A percentile compares a stretch with the other conserved stretches of the same genome.
phyloP scores from a whole-genome alignment of 2,797 vertebrate species.

The Ibycter americanus region DNA sequence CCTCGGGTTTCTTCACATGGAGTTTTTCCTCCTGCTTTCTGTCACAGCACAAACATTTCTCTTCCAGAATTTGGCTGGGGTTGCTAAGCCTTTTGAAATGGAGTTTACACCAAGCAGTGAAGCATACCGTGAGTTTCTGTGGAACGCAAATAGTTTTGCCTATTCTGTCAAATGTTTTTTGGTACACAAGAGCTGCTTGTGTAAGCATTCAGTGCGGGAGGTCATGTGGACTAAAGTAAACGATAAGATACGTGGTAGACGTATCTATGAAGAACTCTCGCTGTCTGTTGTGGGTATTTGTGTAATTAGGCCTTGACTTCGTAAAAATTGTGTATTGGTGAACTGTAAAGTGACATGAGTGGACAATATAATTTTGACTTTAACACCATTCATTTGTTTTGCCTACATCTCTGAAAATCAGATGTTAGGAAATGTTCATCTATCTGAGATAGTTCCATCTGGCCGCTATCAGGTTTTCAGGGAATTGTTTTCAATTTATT shows the following conservation, averaged over 20 bases:
- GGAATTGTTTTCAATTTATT: not conserved
- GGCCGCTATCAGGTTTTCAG: not conserved
- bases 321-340: not conserved
- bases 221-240: not conserved
- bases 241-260: no score
- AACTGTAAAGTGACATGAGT: not conserved
- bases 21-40: not conserved
- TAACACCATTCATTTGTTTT: not conserved
- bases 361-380: not conserved
- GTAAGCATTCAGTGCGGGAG: not conserved
- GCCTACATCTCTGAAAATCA: not conserved
- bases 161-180: not conserved
- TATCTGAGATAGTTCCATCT: not conserved
- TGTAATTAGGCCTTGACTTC: not conserved
- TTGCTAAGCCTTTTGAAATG: not conserved
- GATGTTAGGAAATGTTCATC: not conserved
- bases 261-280: not conserved
- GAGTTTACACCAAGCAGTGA: not conserved
- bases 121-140: not conserved
- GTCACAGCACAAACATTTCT: not conserved
- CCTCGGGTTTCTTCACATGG: rapidly evolving
- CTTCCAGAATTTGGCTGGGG: not conserved
- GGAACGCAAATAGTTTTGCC: not conserved
- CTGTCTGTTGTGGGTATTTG: not conserved
- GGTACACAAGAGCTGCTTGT: not conserved